phyloP scores from a whole-genome alignment of 2,888 invertebrate genomes.

The Acrocyrtus sp. region DNA sequence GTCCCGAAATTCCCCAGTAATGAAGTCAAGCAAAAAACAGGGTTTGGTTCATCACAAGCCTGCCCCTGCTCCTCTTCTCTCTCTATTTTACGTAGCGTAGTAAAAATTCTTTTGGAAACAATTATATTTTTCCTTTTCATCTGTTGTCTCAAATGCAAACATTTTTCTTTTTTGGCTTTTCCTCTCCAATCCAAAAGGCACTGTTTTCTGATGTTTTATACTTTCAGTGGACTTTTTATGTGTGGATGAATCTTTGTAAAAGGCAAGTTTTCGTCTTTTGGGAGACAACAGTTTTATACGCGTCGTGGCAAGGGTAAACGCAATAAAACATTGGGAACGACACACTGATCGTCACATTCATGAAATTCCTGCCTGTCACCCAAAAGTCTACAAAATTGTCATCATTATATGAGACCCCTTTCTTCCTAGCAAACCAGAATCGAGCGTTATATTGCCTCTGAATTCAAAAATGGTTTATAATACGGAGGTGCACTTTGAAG shows the following conservation, averaged over 20 bases:
- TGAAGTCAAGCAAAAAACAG: slow-evolving; percentile 43
- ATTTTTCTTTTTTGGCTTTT: background rate
- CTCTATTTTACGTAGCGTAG: too few relatives aligned
- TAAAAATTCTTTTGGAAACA: background rate
- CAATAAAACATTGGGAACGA: slow-evolving; percentile 44
- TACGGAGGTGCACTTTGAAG: too few relatives aligned
- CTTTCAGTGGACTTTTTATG: too few relatives aligned
- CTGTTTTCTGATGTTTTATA: too few relatives aligned
- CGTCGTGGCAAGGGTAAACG: slow-evolving; percentile 22
- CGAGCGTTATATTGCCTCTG: too few relatives aligned
- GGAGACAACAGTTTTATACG: slow-evolving; percentile 22
- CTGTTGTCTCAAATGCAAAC: background rate
- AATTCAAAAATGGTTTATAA: too few relatives aligned
- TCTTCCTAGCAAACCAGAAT: background rate
- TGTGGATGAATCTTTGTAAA: too few relatives aligned
- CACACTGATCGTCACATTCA: slow-evolving; percentile 50
- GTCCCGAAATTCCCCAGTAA: slow-evolving; percentile 52
- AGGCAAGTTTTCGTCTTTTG: too few relatives aligned
- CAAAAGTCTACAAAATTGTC: slow-evolving; percentile 43
- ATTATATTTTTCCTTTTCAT: background rate
- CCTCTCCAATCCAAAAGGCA: background rate
- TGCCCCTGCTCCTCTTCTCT: too few relatives aligned
- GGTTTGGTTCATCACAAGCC: too few relatives aligned
- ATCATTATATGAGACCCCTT: slow-evolving; percentile 33
- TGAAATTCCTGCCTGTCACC: slow-evolving; percentile 50